These are phyloP conservation scores for Junco hyemalis DNA, from an alignment of 2,113 vertebrate genomes.

Conservation along the genomic window DNA sequence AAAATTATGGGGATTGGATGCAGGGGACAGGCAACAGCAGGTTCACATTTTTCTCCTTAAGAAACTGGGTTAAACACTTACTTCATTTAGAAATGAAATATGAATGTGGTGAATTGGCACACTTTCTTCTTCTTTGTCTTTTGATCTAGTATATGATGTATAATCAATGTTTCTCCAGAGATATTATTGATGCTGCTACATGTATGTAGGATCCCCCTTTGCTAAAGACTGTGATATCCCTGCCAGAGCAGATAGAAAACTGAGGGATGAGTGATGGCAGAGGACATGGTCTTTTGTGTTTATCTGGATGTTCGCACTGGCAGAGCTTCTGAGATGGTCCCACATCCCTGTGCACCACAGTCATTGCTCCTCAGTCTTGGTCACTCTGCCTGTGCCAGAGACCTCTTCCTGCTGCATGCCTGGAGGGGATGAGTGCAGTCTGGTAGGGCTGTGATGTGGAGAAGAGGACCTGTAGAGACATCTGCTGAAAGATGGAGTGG, in stretches of 20 bases:
- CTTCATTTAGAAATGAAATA: background rate
- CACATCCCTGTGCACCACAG: background rate
- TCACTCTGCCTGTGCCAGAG: background rate
- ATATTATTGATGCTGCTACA: background rate
- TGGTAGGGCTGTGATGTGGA: background rate
- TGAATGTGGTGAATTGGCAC: background rate
- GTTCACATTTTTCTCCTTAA: background rate
- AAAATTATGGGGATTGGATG: background rate
- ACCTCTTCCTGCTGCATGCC: background rate
- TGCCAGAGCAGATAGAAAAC: background rate
- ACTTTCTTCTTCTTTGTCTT: background rate
- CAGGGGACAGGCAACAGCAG: background rate
- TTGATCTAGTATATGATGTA: background rate
- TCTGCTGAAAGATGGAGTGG: background rate
- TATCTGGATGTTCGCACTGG: background rate
- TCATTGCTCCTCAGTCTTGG: background rate
- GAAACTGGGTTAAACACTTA: background rate
- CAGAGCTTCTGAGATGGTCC: background rate
- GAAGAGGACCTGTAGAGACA: background rate
- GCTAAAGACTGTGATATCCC: background rate
- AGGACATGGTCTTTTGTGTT: background rate
- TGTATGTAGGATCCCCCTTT: background rate
- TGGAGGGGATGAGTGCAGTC: background rate
- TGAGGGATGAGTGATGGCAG: background rate
- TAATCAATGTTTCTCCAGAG: slow-evolving; percentile 10